Conservation (phyloP, 1,140 invertebrate genomes). For the Cyclina sinensis region DNA sequence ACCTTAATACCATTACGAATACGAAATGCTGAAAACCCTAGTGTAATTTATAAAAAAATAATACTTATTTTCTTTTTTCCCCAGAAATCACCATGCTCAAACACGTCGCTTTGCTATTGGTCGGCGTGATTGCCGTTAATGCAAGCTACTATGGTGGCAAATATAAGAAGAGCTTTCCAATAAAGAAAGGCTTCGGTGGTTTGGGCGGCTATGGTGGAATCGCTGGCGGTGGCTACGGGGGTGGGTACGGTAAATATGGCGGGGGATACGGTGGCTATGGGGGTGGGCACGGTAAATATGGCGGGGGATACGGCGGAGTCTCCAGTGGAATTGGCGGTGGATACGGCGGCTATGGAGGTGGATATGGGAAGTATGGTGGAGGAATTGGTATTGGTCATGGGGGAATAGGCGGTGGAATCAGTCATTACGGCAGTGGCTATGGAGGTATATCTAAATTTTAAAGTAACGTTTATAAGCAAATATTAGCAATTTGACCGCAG, state of each 20-base stretch:
- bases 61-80: too few relatives aligned
- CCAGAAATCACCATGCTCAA: constrained; percentile 23
- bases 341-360: background rate
- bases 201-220: background rate
- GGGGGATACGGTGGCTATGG: background rate
- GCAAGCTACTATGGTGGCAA: background rate
- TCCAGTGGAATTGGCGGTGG: background rate
- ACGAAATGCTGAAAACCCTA: too few relatives aligned
- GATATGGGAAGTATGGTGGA: constrained; percentile 5
- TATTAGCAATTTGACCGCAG: too few relatives aligned
- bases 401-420: background rate
- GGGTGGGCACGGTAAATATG: background rate
- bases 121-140: constrained; percentile 41
- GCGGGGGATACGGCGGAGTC: background rate
- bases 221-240: background rate
- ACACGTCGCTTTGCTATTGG: constrained; percentile 10
- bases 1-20: too few relatives aligned
- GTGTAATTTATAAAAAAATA: too few relatives aligned
- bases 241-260: background rate
- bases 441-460: background rate
- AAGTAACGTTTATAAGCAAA: too few relatives aligned
- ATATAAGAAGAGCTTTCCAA: background rate
- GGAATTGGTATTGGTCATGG: background rate
- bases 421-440: background rate
- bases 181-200: constrained; percentile 27